These are phyloP conservation scores for Phyllostomus discolor DNA, from an alignment of 2,113 vertebrate genomes.

Conservation along the genomic window DNA sequence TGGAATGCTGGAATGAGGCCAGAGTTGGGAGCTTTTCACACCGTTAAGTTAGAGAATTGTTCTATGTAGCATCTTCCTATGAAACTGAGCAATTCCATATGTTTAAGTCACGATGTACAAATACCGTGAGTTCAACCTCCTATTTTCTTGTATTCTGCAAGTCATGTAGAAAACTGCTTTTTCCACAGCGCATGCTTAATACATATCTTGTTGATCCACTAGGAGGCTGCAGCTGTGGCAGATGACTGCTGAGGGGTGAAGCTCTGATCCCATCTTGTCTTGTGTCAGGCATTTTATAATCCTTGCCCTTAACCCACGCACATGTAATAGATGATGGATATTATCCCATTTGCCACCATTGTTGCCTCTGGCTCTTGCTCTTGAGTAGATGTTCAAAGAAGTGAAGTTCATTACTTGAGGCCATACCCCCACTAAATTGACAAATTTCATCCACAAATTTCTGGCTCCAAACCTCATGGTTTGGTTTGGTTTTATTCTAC, in stretches of 20 bases:
- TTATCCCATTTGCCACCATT: not conserved
- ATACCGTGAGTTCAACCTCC: not conserved
- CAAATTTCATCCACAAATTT: not conserved
- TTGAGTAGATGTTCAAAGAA: not conserved
- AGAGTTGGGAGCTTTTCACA: not conserved
- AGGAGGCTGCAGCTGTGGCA: not conserved
- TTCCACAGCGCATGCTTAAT: not conserved
- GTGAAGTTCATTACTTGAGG: not conserved
- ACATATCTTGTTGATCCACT: not conserved
- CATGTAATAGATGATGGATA: not conserved
- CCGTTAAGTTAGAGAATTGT: not conserved
- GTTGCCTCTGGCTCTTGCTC: not conserved
- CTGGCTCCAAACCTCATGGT: not conserved
- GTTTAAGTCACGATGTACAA: not conserved
- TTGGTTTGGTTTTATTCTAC: not conserved
- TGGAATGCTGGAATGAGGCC: not conserved
- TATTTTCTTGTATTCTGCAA: not conserved
- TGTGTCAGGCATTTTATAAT: fast-evolving
- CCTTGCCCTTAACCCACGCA: not conserved
- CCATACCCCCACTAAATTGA: not conserved
- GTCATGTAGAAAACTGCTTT: not conserved
- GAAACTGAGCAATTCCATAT: not conserved
- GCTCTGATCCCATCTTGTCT: not conserved
- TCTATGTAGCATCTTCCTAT: not conserved
- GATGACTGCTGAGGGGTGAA: not conserved